Evolutionary conservation across 2,888 invertebrate species (phyloP).

Genomic region (Myopa tessellatipennis): DNA sequence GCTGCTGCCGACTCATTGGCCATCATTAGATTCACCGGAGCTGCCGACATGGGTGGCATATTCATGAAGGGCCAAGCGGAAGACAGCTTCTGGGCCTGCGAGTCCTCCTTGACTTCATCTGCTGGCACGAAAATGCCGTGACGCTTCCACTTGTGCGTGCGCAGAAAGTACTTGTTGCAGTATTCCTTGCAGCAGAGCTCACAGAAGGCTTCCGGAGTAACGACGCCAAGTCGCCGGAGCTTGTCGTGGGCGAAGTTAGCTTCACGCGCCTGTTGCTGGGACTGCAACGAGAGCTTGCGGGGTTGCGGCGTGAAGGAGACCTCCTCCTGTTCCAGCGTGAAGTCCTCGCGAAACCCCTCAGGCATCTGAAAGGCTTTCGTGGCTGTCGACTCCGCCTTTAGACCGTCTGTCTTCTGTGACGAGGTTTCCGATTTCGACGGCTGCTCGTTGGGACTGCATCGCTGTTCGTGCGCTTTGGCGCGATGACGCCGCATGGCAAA

Average conservation of each 20-base stretch:
- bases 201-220: slow-evolving; percentile 91
- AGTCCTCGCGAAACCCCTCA: slow-evolving; percentile 68
- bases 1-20: slow-evolving; percentile 53
- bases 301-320: slow-evolving; percentile 70
- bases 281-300: slow-evolving; percentile 72
- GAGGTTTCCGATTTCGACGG: slow-evolving; percentile 40
- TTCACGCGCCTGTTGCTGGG: slow-evolving; percentile 76
- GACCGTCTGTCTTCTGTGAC: neutral
- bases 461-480: slow-evolving; percentile 73
- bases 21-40: slow-evolving; percentile 83
- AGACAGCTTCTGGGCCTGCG: slow-evolving; percentile 48
- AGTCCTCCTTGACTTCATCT: slow-evolving; percentile 73
- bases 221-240: slow-evolving; percentile 81
- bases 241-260: slow-evolving; percentile 80
- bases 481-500: slow-evolving; percentile 79
- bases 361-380: slow-evolving; percentile 62
- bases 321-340: slow-evolving; percentile 68
- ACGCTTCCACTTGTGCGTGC: slow-evolving; percentile 92
- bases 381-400: neutral
- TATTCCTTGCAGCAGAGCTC: slow-evolving; percentile 94
- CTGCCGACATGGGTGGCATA: slow-evolving; percentile 72
- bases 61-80: slow-evolving; percentile 58
- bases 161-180: slow-evolving; percentile 91
- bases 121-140: slow-evolving; percentile 83
- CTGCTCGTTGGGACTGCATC: slow-evolving; percentile 44